phyloP scores from a whole-genome alignment of 1,140 invertebrate species.

The Procambarus virginalis region DNA sequence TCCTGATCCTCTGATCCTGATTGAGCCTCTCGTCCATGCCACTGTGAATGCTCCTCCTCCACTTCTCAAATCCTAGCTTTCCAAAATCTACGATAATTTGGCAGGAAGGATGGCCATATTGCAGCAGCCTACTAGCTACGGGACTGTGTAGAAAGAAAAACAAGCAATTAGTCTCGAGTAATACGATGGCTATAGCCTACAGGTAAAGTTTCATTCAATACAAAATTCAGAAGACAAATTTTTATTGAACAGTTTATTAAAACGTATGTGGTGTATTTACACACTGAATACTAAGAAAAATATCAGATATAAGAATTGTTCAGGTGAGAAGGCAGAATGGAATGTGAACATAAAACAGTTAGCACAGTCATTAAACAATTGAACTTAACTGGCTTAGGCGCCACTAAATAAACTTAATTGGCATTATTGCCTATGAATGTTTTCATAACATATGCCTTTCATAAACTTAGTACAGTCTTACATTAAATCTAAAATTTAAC shows the following conservation, averaged over 20 bases:
- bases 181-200: conserved; percentile 30
- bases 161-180: conserved; percentile 59
- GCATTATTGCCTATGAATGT: conserved; percentile 16
- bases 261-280: conserved; percentile 42
- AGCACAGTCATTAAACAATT: conserved; percentile 21
- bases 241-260: conserved; percentile 45
- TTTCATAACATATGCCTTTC: background rate
- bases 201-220: conserved; percentile 58
- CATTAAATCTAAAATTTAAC: conserved; percentile 49
- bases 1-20: conserved; percentile 55
- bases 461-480: conserved; percentile 23
- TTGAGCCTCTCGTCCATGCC: conserved; percentile 42
- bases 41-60: conserved; percentile 58
- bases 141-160: conserved; percentile 68
- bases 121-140: conserved; percentile 68
- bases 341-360: conserved; percentile 59
- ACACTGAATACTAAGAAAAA: conserved; percentile 36
- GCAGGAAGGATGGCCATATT: conserved; percentile 66
- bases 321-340: conserved; percentile 42
- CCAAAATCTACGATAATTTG: conserved; percentile 68
- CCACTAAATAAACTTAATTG: conserved; percentile 21
- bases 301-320: conserved; percentile 40
- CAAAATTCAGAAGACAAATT: conserved; percentile 46
- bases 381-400: conserved; percentile 11
- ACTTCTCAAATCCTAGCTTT: conserved; percentile 66